Conservation (phyloP, 1,140 invertebrate genomes). For the Metopolophium dirhodum region DNA sequence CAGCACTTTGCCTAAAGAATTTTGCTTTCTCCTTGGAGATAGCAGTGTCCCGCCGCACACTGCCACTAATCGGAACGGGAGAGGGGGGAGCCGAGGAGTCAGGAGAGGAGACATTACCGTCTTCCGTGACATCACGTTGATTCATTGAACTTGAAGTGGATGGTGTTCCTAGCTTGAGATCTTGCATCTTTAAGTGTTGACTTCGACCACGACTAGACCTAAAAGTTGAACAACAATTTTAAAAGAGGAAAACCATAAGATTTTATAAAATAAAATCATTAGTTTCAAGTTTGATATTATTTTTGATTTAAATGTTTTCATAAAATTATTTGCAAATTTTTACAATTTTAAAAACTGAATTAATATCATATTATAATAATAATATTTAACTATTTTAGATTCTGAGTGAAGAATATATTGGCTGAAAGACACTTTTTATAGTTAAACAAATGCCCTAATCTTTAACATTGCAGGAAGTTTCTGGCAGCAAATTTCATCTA, state of each 20-base stretch:
- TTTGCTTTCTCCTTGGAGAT: conserved; percentile 87
- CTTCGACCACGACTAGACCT: conserved; percentile 35
- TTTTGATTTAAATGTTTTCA: neutral
- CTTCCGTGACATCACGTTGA: conserved; percentile 63
- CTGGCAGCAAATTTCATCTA: neutral
- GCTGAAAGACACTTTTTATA: neutral
- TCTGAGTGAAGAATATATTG: neutral
- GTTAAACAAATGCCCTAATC: neutral
- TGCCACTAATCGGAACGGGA: conserved; percentile 62
- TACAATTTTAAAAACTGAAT: neutral
- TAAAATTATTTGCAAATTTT: neutral
- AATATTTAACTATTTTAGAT: neutral
- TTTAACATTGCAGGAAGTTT: neutral
- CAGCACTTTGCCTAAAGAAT: conserved; percentile 78
- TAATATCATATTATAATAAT: neutral
- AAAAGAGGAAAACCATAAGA: neutral
- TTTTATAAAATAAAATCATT: neutral
- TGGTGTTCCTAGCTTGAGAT: neutral
- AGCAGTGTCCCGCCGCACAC: conserved; percentile 68
- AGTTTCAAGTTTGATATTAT: neutral
- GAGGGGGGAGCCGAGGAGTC: conserved; percentile 64
- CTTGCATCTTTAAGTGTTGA: neutral
- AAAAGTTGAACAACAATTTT: neutral
- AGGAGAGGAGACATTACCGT: conserved; percentile 68
- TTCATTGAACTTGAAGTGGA: conserved; percentile 52